Conservation (phyloP, 1,140 invertebrate genomes). For the Zaprionus taronus region DNA sequence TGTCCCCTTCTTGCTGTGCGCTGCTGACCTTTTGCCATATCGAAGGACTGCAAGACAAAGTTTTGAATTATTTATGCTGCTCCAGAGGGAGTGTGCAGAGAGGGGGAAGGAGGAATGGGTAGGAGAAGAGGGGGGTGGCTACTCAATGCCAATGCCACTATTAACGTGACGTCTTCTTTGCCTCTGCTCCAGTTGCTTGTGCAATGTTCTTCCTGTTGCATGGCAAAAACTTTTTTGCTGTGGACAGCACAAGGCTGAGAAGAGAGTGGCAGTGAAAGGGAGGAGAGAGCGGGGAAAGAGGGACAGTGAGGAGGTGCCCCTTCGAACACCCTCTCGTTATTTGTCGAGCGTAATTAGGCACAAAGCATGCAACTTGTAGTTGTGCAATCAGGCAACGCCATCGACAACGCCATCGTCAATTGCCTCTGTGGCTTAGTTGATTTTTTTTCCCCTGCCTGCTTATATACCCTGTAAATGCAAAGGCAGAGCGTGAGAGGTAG, state of each 20-base stretch:
- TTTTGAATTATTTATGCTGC: conserved; percentile 73
- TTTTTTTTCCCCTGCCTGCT: neutral
- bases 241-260: neutral
- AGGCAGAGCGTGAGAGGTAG: neutral
- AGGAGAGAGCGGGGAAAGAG: neutral
- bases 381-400: conserved; percentile 37
- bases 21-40: conserved; percentile 2
- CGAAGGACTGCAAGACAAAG: conserved; percentile 49
- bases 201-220: conserved; percentile 14
- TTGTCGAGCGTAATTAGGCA: conserved; percentile 68
- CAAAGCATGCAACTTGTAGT: conserved; percentile 65
- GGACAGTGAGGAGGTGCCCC: neutral
- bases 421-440: conserved; percentile 45
- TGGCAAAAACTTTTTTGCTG: conserved; percentile 26
- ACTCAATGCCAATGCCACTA: conserved; percentile 55
- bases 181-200: neutral
- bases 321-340: conserved; percentile 13
- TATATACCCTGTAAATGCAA: conserved; percentile 1
- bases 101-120: neutral
- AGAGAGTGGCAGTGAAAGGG: no score
- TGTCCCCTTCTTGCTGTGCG: neutral
- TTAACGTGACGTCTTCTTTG: conserved; percentile 21
- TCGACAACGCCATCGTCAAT: conserved; percentile 38
- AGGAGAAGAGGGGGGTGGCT: conserved; percentile 6
- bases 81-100: conserved; percentile 7